Evolutionary conservation across 1,140 invertebrate genomes (phyloP).

Genomic region (Zophobas atratus): DNA sequence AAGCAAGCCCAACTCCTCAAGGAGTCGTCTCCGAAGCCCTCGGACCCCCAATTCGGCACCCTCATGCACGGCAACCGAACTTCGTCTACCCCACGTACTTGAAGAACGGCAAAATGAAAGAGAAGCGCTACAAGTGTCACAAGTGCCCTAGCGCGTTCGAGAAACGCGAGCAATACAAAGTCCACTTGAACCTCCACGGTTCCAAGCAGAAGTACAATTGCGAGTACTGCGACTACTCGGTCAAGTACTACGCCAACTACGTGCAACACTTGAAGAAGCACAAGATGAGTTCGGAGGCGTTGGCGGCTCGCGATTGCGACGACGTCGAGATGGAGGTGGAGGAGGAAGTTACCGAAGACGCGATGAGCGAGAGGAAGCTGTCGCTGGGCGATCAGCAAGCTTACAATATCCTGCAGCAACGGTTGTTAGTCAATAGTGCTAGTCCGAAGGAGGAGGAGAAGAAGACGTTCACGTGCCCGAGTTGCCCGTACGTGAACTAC

Average conservation of each 20-base stretch:
- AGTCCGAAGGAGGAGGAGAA: constrained; percentile 70
- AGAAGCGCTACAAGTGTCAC: constrained; percentile 86
- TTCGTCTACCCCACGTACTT: constrained; percentile 84
- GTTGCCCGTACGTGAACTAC: constrained; percentile 84
- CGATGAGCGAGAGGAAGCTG: constrained; percentile 64
- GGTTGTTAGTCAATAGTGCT: constrained; percentile 58
- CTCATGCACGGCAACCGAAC: constrained; percentile 80
- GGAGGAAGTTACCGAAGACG: constrained; percentile 63
- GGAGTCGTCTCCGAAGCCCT: constrained; percentile 25
- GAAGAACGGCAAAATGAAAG: constrained; percentile 82
- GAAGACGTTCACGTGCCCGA: constrained; percentile 75
- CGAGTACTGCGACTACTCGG: constrained; percentile 90
- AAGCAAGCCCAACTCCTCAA: constrained; percentile 51
- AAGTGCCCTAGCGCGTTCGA: constrained; percentile 93
- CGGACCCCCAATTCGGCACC: constrained; percentile 77
- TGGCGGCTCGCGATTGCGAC: constrained; percentile 72
- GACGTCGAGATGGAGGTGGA: constrained; percentile 59
- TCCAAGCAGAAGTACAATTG: constrained; percentile 88
- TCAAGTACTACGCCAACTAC: constrained; percentile 88
- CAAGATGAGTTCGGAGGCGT: constrained; percentile 78
- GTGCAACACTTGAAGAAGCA: constrained; percentile 86
- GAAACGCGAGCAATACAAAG: constrained; percentile 87
- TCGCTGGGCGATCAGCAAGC: constrained; percentile 73
- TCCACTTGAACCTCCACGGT: constrained; percentile 89
- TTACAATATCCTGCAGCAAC: constrained; percentile 65